These are phyloP conservation scores for Heliornis fulica DNA, from an alignment of 2,113 vertebrate species.

Conservation along the genomic window DNA sequence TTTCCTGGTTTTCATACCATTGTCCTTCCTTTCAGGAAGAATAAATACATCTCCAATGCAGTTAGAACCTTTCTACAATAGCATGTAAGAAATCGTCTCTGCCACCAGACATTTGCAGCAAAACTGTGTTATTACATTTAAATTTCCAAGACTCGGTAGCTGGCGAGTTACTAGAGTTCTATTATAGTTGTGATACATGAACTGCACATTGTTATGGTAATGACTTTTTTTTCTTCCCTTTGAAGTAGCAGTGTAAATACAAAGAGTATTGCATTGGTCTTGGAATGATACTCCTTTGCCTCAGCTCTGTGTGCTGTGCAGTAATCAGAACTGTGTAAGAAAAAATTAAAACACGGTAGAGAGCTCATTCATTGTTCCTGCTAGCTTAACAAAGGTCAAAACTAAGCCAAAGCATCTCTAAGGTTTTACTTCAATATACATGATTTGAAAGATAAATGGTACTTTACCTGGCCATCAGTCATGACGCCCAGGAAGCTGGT, in stretches of 20 bases:
- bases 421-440: background rate
- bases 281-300: background rate
- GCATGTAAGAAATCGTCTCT: background rate
- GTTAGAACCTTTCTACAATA: background rate
- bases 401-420: background rate
- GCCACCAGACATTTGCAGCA: slow-evolving; percentile 33
- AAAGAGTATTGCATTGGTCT: slow-evolving; percentile 17
- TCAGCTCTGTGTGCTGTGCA: background rate
- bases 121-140: slow-evolving; percentile 46
- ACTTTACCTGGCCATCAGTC: background rate
- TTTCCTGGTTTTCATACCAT: background rate
- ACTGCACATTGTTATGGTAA: slow-evolving; percentile 62
- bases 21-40: slow-evolving; percentile 13
- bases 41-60: slow-evolving; percentile 11
- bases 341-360: background rate
- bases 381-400: background rate
- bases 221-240: background rate
- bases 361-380: background rate
- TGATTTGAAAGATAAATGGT: background rate
- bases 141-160: slow-evolving; percentile 36
- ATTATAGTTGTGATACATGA: slow-evolving; percentile 56
- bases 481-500: background rate
- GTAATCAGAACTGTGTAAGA: background rate
- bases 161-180: slow-evolving; percentile 52
- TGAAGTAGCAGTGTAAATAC: slow-evolving; percentile 56